These are phyloP conservation scores for Trichopoda pennipes DNA, from an alignment of 2,888 invertebrate genomes.

Conservation along the genomic window DNA sequence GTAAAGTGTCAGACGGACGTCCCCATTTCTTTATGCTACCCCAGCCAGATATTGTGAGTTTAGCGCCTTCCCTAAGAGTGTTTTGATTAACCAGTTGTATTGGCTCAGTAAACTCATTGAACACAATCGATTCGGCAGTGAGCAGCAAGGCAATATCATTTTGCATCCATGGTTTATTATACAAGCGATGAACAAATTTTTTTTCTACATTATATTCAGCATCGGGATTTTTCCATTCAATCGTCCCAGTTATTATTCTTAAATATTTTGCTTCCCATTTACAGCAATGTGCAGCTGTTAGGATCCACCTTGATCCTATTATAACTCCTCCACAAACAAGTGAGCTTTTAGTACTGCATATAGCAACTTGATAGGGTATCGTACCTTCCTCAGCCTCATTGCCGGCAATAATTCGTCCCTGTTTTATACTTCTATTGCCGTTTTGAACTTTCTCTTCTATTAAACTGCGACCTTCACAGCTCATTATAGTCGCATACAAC, in stretches of 20 bases:
- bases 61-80: conserved; percentile 82
- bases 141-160: conserved; percentile 87
- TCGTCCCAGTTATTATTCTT: conserved; percentile 76
- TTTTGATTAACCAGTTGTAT: conserved; percentile 83
- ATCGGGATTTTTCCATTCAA: conserved; percentile 72
- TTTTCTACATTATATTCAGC: conserved; percentile 73
- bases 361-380: conserved; percentile 79
- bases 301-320: conserved; percentile 73
- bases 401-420: conserved; percentile 75
- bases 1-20: conserved; percentile 82
- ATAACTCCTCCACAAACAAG: conserved; percentile 79
- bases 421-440: conserved; percentile 8
- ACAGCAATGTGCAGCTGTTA: conserved; percentile 79
- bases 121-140: conserved; percentile 82
- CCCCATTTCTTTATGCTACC: conserved; percentile 82
- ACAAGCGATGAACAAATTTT: conserved; percentile 73
- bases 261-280: conserved; percentile 74
- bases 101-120: conserved; percentile 82
- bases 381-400: conserved; percentile 68
- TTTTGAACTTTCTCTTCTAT: neutral
- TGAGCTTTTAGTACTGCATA: conserved; percentile 75
- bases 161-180: conserved; percentile 74
- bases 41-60: conserved; percentile 84
- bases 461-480: conserved; percentile 30
- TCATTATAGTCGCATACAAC: neutral